phyloP scores from a whole-genome alignment of 2,888 invertebrate genomes.

The Nomada flava region DNA sequence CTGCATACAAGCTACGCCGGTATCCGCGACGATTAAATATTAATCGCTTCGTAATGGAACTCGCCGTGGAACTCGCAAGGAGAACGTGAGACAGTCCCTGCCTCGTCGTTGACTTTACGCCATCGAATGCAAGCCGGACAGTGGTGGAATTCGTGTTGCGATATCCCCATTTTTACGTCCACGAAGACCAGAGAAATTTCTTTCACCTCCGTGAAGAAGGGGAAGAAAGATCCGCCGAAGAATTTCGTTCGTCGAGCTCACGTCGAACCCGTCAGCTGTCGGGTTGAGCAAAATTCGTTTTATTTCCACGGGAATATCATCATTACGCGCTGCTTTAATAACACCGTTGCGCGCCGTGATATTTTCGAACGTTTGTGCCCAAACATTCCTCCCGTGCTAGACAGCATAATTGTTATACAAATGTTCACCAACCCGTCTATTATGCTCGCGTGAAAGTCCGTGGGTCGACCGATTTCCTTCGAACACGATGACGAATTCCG shows the following conservation, averaged over 20 bases:
- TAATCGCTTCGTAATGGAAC: constrained; percentile 64
- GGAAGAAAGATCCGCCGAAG: background rate
- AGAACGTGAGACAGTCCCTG: constrained; percentile 65
- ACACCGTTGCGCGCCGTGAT: too few relatives aligned
- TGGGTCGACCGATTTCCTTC: background rate
- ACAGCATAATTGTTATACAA: background rate
- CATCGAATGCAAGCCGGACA: background rate
- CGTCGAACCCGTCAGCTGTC: background rate
- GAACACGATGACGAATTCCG: background rate
- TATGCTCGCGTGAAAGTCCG: background rate
- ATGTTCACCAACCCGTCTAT: too few relatives aligned
- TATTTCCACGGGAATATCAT: too few relatives aligned
- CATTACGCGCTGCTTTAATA: too few relatives aligned
- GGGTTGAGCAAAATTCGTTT: background rate
- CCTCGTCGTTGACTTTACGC: constrained; percentile 29
- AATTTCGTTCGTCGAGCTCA: background rate
- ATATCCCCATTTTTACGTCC: constrained; percentile 32
- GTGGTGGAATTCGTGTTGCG: background rate
- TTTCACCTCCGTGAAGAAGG: background rate
- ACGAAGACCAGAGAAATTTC: constrained; percentile 10
- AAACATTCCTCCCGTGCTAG: too few relatives aligned
- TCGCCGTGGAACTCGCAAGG: constrained; percentile 49
- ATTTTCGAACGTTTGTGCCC: too few relatives aligned
- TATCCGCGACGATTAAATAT: constrained; percentile 64
- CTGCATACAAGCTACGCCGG: constrained; percentile 56